Conservation (phyloP, 2,888 invertebrate genomes). For the Drosophila fungiperda region DNA sequence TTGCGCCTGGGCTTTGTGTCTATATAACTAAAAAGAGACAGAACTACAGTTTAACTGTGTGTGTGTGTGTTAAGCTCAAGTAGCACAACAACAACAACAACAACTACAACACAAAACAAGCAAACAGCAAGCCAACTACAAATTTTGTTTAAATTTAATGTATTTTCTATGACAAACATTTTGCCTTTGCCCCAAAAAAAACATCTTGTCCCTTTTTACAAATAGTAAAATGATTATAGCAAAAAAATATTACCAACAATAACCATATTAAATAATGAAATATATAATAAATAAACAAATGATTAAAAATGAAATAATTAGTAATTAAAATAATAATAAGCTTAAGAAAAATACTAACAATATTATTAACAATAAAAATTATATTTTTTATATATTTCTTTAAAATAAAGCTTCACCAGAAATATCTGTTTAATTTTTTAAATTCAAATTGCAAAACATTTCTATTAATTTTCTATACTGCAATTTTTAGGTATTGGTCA, state of each 20-base stretch:
- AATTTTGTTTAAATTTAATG: slow-evolving; percentile 82
- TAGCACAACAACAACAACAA: slow-evolving; percentile 54
- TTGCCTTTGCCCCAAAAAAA: slow-evolving; percentile 9
- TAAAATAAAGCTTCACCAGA: neutral
- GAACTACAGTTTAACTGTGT: slow-evolving; percentile 11
- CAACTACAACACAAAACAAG: slow-evolving; percentile 5
- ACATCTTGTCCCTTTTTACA: slow-evolving; percentile 16
- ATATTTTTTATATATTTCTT: neutral
- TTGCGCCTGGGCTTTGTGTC: slow-evolving; percentile 62
- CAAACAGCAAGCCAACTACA: slow-evolving; percentile 41
- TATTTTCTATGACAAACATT: slow-evolving; percentile 81
- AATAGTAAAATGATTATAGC: slow-evolving; percentile 40
- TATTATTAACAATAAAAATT: neutral
- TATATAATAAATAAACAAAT: neutral
- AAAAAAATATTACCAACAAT: slow-evolving; percentile 37
- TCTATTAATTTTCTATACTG: neutral
- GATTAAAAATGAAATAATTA: no score
- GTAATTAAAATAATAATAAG: neutral
- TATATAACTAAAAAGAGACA: slow-evolving; percentile 30
- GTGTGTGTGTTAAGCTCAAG: slow-evolving; percentile 74
- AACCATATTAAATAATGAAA: neutral
- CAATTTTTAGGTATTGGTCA: neutral
- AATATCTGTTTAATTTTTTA: neutral
- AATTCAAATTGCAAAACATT: neutral
- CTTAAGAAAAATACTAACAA: neutral